A percentile compares a stretch with the other conserved stretches of the same genome.
These are phyloP conservation scores for Acrossocheilus fasciatus DNA, from an alignment of 2,797 vertebrate genomes.

Conservation along the genomic window DNA sequence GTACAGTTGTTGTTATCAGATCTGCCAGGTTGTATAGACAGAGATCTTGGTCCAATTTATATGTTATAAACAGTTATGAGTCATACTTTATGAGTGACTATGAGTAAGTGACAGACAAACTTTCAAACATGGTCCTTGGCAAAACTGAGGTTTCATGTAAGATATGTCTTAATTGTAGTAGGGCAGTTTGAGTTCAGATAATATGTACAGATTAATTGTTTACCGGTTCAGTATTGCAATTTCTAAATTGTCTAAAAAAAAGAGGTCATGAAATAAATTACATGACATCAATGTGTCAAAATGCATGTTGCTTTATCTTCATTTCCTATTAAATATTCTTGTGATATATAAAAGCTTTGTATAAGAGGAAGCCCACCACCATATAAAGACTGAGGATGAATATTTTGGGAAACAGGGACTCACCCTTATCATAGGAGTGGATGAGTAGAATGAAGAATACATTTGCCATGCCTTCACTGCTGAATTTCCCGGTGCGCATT, in stretches of 20 bases:
- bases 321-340: background rate
- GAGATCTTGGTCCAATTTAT: background rate
- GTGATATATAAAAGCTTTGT: constrained; percentile 8
- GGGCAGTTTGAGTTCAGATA: background rate
- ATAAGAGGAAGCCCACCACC: constrained; percentile 13
- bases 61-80: background rate
- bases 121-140: constrained; percentile 10
- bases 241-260: background rate
- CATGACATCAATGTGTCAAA: background rate
- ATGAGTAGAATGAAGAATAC: constrained; percentile 26
- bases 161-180: background rate
- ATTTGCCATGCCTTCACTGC: constrained; percentile 57
- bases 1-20: background rate
- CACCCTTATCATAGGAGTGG: constrained; percentile 50
- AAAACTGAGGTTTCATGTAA: background rate
- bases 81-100: constrained; percentile 1
- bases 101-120: background rate
- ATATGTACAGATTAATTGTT: background rate
- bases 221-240: background rate
- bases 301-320: background rate
- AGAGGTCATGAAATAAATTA: background rate
- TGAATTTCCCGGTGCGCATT: constrained; percentile 45
- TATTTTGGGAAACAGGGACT: constrained; percentile 50
- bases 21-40: background rate
- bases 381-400: constrained; percentile 6